Evolutionary conservation across 2,113 vertebrate species (phyloP), one percentile per base, ranked within the genome.

Genomic region (Erinaceus europaeus): DNA sequence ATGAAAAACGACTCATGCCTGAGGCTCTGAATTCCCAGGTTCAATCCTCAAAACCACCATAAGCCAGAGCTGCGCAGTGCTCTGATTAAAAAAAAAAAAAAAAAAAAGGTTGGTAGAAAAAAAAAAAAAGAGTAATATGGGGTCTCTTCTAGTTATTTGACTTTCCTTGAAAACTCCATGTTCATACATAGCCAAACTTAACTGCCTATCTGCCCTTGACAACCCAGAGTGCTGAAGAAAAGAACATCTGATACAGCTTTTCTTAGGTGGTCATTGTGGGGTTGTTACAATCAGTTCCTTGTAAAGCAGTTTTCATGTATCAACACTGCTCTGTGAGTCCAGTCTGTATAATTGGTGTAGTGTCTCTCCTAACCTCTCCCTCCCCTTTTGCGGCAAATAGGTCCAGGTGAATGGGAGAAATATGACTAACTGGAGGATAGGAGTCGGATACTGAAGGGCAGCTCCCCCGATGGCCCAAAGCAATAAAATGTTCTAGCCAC

Each of bases 161-260:
- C 12, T 90, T 88, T 94, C 34, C 71, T 80, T 91, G 85, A 94
- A 78, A 84, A 80, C 53, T 0, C 0, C 4, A 44, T 50, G 46
- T 94, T 95, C 88, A 57, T 5, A 57, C 93, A 73, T 88, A 91
- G 25, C 44, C 85, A 79, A 48, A 73, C 74, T 4, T 0, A 11
- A 57, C 40, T 72, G 82, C 48, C 72, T 90, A 93, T 2, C 80
- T 94, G 95, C 94, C 95, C 96, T 96, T 97, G 95, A 94, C 92
- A 94, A 81, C 78, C 87, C 12, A 0, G 89, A 95, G 85, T 91
- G 71, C 77, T 91, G 77, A 84, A 78, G 86, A 91, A 93, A 93
- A 90, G 91, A 93, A 96, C 94, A 95, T 78, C 92, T 95, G 96
- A 96, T 96, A 95, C 90, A 79, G 57, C 72, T 90, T 96, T 87